Percentiles rank a stretch among this genome's conserved stretches.
Evolutionary conservation across 2,113 vertebrate genomes (phyloP).

Genomic region (Drymodes brunneopygia): DNA sequence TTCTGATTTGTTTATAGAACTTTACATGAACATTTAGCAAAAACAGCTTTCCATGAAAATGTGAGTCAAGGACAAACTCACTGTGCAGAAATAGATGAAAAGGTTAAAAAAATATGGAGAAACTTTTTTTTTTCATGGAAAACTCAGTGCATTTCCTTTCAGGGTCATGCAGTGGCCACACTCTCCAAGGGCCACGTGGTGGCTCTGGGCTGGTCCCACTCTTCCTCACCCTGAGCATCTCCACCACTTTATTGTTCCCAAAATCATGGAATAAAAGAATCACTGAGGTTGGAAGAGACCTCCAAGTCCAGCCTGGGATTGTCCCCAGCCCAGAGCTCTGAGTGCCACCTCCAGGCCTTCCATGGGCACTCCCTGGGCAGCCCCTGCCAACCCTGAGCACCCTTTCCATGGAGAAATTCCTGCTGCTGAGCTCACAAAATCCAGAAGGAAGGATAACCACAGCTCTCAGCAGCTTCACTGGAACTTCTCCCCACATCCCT

Average conservation of each 20-base stretch:
- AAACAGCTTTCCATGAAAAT: rapidly evolving
- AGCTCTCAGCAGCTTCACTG: not conserved
- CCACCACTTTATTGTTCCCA: not conserved
- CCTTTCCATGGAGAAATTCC: not conserved
- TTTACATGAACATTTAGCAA: not conserved
- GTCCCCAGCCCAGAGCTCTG: not conserved
- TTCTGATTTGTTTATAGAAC: not conserved
- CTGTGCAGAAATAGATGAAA: not conserved
- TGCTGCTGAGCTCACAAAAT: not conserved
- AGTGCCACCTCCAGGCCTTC: not conserved
- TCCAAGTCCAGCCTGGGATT: not conserved
- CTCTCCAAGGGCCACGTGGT: too few relatives aligned
- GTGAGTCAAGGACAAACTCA: not conserved
- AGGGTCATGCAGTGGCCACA: not conserved
- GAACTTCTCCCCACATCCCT: not conserved
- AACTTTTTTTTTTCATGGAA: not conserved
- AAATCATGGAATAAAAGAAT: not conserved
- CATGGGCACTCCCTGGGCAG: not conserved
- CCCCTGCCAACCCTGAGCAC: not conserved
- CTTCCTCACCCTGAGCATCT: not conserved
- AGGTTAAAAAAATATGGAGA: not conserved
- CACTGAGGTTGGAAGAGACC: not conserved
- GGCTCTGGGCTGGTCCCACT: not conserved
- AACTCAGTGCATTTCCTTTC: not conserved
- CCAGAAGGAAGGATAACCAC: not conserved